Conservation (phyloP, 2,797 vertebrate genomes). For the Platalea minor region DNA sequence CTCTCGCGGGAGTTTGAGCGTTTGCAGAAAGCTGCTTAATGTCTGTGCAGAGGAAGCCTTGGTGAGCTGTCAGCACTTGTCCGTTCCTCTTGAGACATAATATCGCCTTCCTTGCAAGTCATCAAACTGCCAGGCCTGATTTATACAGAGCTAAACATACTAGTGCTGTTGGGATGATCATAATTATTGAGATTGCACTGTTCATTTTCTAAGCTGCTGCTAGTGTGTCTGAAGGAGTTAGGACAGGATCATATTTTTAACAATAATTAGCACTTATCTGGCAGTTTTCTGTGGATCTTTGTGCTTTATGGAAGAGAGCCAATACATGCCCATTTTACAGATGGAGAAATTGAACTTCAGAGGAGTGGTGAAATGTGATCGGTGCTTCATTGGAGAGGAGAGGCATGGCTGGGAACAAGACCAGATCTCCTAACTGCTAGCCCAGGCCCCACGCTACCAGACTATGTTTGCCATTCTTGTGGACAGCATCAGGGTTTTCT, state of each 20-base stretch:
- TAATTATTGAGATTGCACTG: neutral
- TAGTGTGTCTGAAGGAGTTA: neutral
- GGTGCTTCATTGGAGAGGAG: neutral
- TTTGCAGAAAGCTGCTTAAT: slow-evolving; percentile 50
- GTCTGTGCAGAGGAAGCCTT: slow-evolving; percentile 26
- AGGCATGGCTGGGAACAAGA: neutral
- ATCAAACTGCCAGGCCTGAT: slow-evolving; percentile 55
- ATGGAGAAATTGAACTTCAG: neutral
- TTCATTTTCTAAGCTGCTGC: slow-evolving; percentile 21
- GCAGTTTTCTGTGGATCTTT: slow-evolving; percentile 4
- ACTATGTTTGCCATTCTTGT: neutral
- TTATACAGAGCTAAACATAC: slow-evolving; percentile 31
- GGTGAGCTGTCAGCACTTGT: slow-evolving; percentile 65
- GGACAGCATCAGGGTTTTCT: neutral
- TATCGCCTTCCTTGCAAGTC: slow-evolving; percentile 38
- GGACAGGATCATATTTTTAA: slow-evolving; percentile 20
- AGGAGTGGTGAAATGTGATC: neutral
- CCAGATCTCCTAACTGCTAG: neutral
- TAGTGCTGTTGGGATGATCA: slow-evolving; percentile 28
- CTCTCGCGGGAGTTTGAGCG: neutral
- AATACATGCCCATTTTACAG: neutral
- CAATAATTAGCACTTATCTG: slow-evolving; percentile 39
- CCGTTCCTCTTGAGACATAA: slow-evolving; percentile 37
- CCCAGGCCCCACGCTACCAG: neutral
- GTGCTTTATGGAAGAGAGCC: neutral